A percentile compares a stretch with the other conserved stretches of the same genome.
Conservation (phyloP, 2,113 vertebrate species). For the Ginglymostoma cirratum region DNA sequence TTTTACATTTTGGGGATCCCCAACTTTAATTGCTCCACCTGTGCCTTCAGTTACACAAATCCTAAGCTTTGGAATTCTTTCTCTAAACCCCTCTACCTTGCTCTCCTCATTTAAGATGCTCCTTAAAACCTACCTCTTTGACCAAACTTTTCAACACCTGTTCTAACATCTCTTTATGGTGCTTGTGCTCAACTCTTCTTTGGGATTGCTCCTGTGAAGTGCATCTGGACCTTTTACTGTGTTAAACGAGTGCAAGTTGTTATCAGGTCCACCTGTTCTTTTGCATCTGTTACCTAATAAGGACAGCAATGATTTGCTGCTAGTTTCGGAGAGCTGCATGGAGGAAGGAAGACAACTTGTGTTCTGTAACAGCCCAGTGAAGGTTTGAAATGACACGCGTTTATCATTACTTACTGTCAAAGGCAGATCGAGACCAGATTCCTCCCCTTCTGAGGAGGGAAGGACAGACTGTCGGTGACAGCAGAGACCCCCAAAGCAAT, state of each 20-base stretch:
- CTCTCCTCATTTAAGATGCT: background rate
- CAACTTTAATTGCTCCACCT: background rate
- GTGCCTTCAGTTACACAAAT: background rate
- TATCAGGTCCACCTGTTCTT: background rate
- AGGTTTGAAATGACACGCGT: background rate
- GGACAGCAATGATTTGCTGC: background rate
- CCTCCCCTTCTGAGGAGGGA: constrained; percentile 32
- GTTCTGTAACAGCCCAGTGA: background rate
- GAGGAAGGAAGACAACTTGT: background rate
- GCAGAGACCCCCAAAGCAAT: constrained; percentile 27
- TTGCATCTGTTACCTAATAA: background rate
- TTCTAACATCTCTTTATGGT: background rate
- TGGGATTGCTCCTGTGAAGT: background rate
- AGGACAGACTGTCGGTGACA: constrained; percentile 23
- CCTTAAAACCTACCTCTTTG: background rate
- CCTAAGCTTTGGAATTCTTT: background rate
- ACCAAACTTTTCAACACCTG: background rate
- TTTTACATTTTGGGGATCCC: background rate
- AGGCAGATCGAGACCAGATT: constrained; percentile 21
- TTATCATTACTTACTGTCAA: constrained; percentile 35
- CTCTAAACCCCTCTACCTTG: background rate
- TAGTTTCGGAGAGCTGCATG: background rate
- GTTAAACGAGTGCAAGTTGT: background rate
- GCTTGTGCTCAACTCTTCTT: background rate
- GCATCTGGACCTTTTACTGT: background rate